These are phyloP conservation scores for Vulpes vulpes DNA, from an alignment of 2,113 vertebrate species.

Conservation along the genomic window DNA sequence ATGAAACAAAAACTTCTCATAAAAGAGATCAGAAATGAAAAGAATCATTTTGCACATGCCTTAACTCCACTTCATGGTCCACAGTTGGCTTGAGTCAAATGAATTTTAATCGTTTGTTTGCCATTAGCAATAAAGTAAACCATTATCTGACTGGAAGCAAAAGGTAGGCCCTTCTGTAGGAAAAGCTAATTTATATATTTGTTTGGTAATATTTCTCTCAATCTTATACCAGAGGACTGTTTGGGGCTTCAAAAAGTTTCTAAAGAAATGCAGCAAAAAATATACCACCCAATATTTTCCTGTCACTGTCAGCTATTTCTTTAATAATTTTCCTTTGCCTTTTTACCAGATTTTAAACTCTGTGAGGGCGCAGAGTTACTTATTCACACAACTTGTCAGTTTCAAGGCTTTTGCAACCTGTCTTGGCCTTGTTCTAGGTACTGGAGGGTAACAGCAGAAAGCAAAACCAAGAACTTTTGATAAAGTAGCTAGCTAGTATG, in stretches of 20 bases:
- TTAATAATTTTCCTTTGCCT: background rate
- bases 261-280: background rate
- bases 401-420: background rate
- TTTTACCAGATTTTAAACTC: conserved; percentile 25
- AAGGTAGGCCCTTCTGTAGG: background rate
- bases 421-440: background rate
- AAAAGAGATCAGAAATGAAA: conserved; percentile 5
- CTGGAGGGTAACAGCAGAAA: background rate
- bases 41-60: background rate
- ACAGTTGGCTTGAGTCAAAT: background rate
- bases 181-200: background rate
- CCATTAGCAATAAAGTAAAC: background rate
- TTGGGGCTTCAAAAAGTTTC: background rate
- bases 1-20: background rate
- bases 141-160: background rate
- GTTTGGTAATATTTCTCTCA: background rate
- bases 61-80: background rate
- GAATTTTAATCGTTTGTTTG: conserved; percentile 31
- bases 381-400: background rate
- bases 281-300: background rate
- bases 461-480: background rate
- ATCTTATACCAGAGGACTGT: background rate
- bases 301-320: background rate
- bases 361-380: background rate
- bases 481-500: background rate